phyloP scores from a whole-genome alignment of 1,140 invertebrate genomes.

The Bombus pyrosoma region DNA sequence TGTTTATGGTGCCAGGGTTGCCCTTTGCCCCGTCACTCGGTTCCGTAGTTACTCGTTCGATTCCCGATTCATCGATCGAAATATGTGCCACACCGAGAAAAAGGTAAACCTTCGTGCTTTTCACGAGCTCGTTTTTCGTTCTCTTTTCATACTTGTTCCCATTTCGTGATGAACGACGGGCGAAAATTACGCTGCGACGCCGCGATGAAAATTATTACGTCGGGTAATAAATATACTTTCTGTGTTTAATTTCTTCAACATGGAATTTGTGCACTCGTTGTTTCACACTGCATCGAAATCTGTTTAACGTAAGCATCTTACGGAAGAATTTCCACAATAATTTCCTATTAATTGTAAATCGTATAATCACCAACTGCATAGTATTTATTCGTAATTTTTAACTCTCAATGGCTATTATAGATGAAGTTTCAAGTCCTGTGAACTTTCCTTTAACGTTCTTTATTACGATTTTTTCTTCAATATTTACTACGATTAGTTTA shows the following conservation, averaged over 20 bases:
- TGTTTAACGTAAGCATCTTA: background rate
- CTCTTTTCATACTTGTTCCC: background rate
- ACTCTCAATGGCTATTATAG: background rate
- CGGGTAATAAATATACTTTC: background rate
- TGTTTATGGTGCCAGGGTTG: conserved; percentile 66
- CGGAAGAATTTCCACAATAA: background rate
- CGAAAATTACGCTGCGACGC: too few relatives aligned
- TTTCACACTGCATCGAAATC: accelerated
- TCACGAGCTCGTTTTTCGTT: background rate
- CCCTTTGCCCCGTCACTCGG: conserved; percentile 55
- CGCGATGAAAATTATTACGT: background rate
- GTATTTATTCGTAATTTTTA: background rate
- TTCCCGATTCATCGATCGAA: conserved; percentile 31
- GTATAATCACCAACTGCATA: too few relatives aligned
- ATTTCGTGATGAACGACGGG: background rate
- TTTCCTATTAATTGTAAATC: background rate
- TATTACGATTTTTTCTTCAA: too few relatives aligned
- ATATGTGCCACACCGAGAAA: background rate
- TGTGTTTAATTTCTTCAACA: background rate
- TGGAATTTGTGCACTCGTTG: background rate
- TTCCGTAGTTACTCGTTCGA: conserved; percentile 33
- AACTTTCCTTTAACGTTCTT: too few relatives aligned
- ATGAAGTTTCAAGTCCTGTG: too few relatives aligned
- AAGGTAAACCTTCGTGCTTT: background rate
- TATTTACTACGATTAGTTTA: too few relatives aligned